Evolutionary conservation across 2,113 vertebrate genomes (phyloP).

Genomic region (Chloebia gouldiae): DNA sequence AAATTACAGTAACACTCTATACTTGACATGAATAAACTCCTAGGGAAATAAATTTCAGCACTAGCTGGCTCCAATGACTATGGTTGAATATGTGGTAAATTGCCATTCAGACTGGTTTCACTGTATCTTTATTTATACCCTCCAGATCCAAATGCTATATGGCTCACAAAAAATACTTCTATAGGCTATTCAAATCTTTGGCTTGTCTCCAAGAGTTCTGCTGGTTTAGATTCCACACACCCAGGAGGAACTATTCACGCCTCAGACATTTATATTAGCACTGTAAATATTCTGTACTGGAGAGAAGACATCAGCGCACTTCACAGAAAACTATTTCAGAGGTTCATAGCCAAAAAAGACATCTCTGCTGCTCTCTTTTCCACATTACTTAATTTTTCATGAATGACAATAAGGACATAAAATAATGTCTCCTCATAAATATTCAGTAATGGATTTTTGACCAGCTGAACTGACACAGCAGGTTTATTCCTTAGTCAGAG

Average conservation of each 20-base stretch:
- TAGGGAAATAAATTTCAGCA: neutral
- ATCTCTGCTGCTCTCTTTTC: neutral
- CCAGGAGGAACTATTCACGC: neutral
- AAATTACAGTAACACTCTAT: neutral
- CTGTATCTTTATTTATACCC: neutral
- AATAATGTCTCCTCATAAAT: neutral
- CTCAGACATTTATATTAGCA: constrained; percentile 13
- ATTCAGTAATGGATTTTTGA: neutral
- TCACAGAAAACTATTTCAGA: neutral
- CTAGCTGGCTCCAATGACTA: neutral
- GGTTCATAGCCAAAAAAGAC: neutral
- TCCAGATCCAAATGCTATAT: neutral
- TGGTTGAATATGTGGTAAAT: neutral
- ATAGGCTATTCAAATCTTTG: neutral
- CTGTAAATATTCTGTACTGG: neutral
- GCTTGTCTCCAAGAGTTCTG: neutral
- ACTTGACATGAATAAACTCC: neutral
- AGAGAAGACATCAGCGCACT: neutral
- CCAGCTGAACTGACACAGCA: neutral
- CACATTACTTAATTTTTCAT: neutral
- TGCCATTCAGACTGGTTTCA: neutral
- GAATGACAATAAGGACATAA: neutral
- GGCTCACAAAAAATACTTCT: neutral
- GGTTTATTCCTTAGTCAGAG: neutral
- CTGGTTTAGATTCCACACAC: neutral